phyloP scores from a whole-genome alignment of 1,140 invertebrate species.

The Cepaea nemoralis region DNA sequence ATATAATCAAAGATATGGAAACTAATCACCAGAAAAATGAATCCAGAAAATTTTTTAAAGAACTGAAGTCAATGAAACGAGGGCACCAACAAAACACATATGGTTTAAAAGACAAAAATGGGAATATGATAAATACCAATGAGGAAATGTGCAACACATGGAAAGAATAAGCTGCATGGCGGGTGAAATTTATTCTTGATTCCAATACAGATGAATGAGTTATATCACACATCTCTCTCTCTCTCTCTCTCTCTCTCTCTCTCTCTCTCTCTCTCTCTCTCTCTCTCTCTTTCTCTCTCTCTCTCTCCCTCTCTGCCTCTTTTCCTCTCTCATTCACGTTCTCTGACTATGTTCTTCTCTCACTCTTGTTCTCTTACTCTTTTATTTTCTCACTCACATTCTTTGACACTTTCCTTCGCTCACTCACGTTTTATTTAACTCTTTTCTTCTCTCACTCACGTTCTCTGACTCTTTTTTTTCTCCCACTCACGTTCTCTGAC shows the following conservation, averaged over 20 bases:
- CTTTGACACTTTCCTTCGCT: background rate
- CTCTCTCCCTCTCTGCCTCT: slow-evolving; percentile 1
- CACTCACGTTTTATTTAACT: background rate
- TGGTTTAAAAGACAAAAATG: too few relatives aligned
- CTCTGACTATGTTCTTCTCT: background rate
- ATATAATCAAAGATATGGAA: too few relatives aligned
- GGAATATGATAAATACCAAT: too few relatives aligned
- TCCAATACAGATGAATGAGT: too few relatives aligned
- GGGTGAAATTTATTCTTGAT: too few relatives aligned
- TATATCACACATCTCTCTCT: too few relatives aligned
- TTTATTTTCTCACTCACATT: background rate
- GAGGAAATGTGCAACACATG: too few relatives aligned
- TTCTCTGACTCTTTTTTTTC: background rate
- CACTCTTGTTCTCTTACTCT: background rate
- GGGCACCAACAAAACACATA: too few relatives aligned
- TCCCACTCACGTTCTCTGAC: background rate
- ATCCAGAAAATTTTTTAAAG: too few relatives aligned
- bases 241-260: background rate
- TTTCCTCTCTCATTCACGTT: slow-evolving; percentile 8
- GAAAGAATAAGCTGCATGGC: too few relatives aligned
- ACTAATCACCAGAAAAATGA: too few relatives aligned
- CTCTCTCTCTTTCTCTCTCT: slow-evolving; percentile 25
- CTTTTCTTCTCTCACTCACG: background rate
- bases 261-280: slow-evolving; percentile 18
- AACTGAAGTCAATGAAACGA: too few relatives aligned